Percentiles rank a stretch among this genome's conserved stretches.
Conservation (phyloP, 2,113 vertebrate species). For the Gavialis gangeticus region DNA sequence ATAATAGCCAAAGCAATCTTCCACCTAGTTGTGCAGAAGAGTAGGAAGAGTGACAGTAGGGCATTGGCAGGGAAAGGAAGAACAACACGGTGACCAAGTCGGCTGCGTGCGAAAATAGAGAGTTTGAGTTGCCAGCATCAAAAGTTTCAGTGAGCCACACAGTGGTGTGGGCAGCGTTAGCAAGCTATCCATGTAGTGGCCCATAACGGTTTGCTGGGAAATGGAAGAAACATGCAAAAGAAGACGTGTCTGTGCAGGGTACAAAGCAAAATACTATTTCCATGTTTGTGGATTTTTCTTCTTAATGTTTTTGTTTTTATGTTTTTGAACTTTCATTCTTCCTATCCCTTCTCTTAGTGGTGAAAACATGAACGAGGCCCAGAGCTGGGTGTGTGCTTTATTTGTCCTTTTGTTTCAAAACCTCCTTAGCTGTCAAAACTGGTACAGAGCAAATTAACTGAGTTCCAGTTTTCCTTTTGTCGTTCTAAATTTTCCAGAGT, state of each 20-base stretch:
- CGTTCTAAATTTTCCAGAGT: not conserved
- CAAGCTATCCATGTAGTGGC: too few relatives aligned
- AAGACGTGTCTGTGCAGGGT: not conserved
- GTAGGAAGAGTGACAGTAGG: constrained; percentile 61
- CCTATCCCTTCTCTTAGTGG: not conserved
- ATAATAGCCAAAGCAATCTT: constrained; percentile 72
- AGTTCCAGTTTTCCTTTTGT: not conserved
- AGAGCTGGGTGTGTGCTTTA: not conserved
- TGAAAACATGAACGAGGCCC: not conserved
- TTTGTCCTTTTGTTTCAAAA: not conserved
- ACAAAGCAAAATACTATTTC: not conserved
- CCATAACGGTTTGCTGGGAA: not conserved
- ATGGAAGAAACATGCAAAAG: not conserved
- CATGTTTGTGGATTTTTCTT: not conserved
- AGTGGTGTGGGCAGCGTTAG: not conserved
- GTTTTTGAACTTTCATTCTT: not conserved
- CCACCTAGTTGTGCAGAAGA: constrained; percentile 68
- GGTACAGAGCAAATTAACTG: not conserved
- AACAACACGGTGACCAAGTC: constrained; percentile 40
- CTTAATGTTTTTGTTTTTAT: not conserved
- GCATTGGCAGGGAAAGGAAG: too few relatives aligned
- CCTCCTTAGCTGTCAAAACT: too few relatives aligned
- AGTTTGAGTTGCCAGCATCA: constrained; percentile 45
- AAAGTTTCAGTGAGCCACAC: constrained; percentile 28
- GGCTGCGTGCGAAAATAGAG: constrained; percentile 51